Evolutionary conservation across 2,888 invertebrate genomes (phyloP), one percentile per base, ranked within the genome.

Genomic region (Hemithea aestivaria): DNA sequence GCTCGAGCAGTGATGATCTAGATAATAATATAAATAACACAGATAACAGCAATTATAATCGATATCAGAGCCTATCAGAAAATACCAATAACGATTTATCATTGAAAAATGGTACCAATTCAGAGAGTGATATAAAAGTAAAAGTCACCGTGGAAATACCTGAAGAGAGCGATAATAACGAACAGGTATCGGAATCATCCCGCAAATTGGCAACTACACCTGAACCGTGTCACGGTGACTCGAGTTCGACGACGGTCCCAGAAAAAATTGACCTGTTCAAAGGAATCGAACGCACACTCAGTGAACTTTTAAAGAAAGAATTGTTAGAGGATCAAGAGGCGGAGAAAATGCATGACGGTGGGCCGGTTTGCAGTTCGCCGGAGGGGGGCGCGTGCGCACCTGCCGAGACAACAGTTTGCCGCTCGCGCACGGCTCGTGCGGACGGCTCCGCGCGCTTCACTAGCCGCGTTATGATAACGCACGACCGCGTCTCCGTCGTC

Each of bases 401-500:
- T 77, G 83, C 75, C 73, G 74, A 70, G 57, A 66, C 77, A 66
- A 67, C 85, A 87, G 84, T 85, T 75, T 76, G 82, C 82, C 78
- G 85, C 76, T 78, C 85, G 87, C 84, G 85, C 76, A 74, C 85
- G 84, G 81, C 81, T 66, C 77, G 83, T 65, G 80, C 81, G 79
- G 87, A 87, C 81, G 89, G 88, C 52, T 78, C 89, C 70, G 90
- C 91, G 80, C 93, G 93, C 74, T 95, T 94, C 78, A 94, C 93
- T 67, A 95, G 95, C 89, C 91, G 95, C 89, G 93, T 95, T 80
- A 94, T 95, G 94, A 95, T 95, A 87, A 95, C 94, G 67, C 94
- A 94, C 87, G 92, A 93, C 76, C 89, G 73, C 73, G 93, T 93
- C 65, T 93, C 91, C 81, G 92, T 93, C 57, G 91, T 93, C 73